A percentile compares a stretch with the other conserved stretches of the same genome.
Evolutionary conservation across 2,888 invertebrate genomes (phyloP).

Genomic region (Tipula helvola): DNA sequence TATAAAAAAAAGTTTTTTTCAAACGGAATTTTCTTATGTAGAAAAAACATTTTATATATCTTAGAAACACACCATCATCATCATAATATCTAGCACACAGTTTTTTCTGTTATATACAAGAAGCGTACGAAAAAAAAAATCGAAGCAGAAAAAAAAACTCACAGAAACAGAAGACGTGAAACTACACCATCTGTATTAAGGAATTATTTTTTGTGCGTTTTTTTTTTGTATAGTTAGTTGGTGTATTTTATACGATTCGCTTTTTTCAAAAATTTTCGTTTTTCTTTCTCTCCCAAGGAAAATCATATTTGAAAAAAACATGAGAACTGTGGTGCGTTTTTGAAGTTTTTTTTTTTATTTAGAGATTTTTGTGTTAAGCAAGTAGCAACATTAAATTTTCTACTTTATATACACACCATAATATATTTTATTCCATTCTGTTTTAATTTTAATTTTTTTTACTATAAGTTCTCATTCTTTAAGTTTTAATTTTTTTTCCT

Average conservation of each 20-base stretch:
- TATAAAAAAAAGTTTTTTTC: neutral
- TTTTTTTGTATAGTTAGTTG: neutral
- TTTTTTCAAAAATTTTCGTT: neutral
- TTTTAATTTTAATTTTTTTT: neutral
- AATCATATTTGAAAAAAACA: neutral
- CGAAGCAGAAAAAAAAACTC: neutral
- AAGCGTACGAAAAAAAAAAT: neutral
- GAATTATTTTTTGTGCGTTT: neutral
- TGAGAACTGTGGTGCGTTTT: neutral
- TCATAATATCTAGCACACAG: neutral
- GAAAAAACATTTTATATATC: neutral
- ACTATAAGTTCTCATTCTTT: neutral
- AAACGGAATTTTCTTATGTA: neutral
- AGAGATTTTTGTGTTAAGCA: neutral
- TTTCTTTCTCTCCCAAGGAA: neutral
- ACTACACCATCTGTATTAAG: slow-evolving; percentile 8
- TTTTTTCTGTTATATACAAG: neutral
- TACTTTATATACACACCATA: neutral
- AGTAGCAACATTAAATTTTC: neutral
- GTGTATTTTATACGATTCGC: neutral
- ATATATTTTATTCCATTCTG: neutral
- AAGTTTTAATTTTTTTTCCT: neutral
- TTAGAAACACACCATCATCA: slow-evolving; percentile 8
- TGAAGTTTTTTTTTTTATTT: neutral
- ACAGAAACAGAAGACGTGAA: neutral